Percentiles rank a stretch among this genome's conserved stretches.
Evolutionary conservation across 2,113 vertebrate species (phyloP).

Genomic region (Rhineura floridana): DNA sequence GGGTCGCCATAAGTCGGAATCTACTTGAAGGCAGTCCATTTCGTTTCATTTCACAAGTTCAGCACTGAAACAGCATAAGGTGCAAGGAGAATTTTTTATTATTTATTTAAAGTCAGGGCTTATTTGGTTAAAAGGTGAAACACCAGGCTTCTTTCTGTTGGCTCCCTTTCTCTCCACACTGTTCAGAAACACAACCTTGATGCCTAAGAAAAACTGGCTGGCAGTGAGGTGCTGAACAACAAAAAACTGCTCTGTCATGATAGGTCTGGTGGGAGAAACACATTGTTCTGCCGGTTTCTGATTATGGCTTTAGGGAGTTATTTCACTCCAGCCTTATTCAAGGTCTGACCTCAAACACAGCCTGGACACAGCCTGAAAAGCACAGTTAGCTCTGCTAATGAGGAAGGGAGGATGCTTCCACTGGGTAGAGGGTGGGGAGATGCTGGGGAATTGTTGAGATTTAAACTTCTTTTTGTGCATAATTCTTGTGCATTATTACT

Average conservation of each 20-base stretch:
- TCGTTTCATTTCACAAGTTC: no score
- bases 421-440: background rate
- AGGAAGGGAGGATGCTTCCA: constrained; percentile 22
- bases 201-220: constrained; percentile 36
- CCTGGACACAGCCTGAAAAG: background rate
- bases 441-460: constrained; percentile 28
- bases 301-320: constrained; percentile 83
- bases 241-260: constrained; percentile 74
- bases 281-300: constrained; percentile 80
- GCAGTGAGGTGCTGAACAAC: constrained; percentile 62
- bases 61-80: constrained; percentile 49
- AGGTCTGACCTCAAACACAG: constrained; percentile 76
- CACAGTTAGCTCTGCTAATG: constrained; percentile 36
- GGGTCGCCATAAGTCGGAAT: no score
- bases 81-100: constrained; percentile 32
- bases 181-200: background rate
- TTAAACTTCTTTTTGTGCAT: background rate
- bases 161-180: background rate
- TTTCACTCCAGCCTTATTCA: constrained; percentile 75
- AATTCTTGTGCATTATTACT: background rate
- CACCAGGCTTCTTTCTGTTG: background rate
- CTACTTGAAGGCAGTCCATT: no score
- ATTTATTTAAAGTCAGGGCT: constrained; percentile 21
- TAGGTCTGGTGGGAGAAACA: constrained; percentile 82
- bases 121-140: rapidly evolving